Percentiles rank a stretch among this genome's conserved stretches.
Evolutionary conservation across 2,888 invertebrate genomes (phyloP).

Genomic region (Melieria omissa): DNA sequence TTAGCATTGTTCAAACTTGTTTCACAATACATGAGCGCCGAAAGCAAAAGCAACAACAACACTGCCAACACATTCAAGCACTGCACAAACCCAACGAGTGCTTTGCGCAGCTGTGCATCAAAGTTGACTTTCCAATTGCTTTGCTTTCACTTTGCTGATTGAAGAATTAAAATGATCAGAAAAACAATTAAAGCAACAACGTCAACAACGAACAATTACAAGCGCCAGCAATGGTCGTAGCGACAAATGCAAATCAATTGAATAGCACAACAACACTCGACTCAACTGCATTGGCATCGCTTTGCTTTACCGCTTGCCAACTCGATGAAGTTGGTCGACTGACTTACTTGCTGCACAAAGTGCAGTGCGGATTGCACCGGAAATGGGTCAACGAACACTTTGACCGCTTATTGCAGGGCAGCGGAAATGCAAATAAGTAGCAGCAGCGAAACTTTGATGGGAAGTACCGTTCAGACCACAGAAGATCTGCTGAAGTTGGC

Average conservation of each 20-base stretch:
- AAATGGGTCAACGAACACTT: slow-evolving; percentile 37
- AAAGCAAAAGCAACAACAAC: no score
- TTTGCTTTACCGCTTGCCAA: not conserved
- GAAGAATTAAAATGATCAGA: slow-evolving; percentile 19
- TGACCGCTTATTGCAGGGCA: slow-evolving; percentile 12
- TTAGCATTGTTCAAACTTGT: no score
- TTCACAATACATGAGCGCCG: no score
- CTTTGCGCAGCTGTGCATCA: no score
- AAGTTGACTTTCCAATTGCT: slow-evolving; percentile 9
- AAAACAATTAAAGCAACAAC: not conserved
- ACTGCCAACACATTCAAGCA: not conserved
- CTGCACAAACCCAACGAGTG: not conserved
- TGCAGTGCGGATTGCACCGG: slow-evolving; percentile 18
- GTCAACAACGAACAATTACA: not conserved
- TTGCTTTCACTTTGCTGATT: slow-evolving; percentile 23
- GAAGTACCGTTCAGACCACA: no score
- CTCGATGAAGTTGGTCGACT: not conserved
- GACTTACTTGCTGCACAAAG: not conserved
- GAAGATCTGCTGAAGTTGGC: no score
- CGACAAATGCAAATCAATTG: slow-evolving; percentile 25
- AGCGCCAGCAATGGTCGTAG: not conserved
- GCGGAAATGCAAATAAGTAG: no score
- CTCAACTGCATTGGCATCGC: not conserved
- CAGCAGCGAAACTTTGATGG: no score
- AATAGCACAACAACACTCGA: slow-evolving; percentile 18